Conservation (phyloP, 2,888 invertebrate genomes). For the Matsumyia berberina region DNA sequence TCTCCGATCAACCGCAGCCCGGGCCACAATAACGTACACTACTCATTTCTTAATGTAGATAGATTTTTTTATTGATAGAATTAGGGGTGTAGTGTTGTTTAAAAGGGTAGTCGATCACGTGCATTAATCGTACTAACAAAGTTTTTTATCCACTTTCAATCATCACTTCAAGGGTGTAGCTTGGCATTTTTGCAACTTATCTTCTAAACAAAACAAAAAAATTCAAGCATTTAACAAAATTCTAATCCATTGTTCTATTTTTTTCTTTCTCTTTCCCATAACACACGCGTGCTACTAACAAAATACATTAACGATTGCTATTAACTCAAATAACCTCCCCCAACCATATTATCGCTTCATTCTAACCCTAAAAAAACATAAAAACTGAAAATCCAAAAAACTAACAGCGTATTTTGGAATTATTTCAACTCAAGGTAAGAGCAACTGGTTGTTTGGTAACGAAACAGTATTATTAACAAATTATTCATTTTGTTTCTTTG, state of each 20-base stretch:
- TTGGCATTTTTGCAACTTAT: constrained; percentile 32
- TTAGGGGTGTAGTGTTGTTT: neutral
- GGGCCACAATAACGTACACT: no score
- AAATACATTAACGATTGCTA: constrained; percentile 58
- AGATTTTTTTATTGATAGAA: neutral
- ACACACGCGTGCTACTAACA: constrained; percentile 76
- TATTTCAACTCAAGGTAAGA: constrained; percentile 99
- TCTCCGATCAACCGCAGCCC: no score
- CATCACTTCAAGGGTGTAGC: constrained; percentile 15
- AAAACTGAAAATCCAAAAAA: constrained; percentile 77
- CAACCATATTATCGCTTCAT: constrained; percentile 61
- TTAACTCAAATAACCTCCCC: constrained; percentile 62
- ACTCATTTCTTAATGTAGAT: neutral
- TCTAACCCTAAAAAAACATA: constrained; percentile 76
- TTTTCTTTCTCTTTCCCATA: constrained; percentile 77
- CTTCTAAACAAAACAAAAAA: constrained; percentile 50
- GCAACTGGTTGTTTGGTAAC: constrained; percentile 82
- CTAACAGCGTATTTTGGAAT: constrained; percentile 98
- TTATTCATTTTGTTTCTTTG: constrained; percentile 56
- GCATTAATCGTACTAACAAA: no score
- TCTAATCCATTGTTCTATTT: constrained; percentile 76
- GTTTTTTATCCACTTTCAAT: neutral
- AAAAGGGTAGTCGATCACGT: no score
- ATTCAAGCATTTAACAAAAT: constrained; percentile 65
- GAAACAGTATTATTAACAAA: constrained; percentile 70